A percentile compares a stretch with the other conserved stretches of the same genome.
Evolutionary conservation across 2,797 vertebrate species (phyloP).

Genomic region (Myotis daubentonii): DNA sequence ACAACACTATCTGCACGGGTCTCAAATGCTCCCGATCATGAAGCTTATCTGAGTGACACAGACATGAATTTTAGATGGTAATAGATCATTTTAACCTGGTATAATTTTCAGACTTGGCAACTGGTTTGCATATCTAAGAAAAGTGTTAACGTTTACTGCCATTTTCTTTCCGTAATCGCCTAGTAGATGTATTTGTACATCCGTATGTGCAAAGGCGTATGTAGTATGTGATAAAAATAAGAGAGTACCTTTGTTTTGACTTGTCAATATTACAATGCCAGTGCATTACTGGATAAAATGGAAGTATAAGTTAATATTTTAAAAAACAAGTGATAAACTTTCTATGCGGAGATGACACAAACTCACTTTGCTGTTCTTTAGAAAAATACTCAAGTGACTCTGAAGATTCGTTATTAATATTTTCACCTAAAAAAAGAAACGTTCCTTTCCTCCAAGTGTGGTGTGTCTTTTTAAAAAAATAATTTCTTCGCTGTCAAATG

Average conservation of each 20-base stretch:
- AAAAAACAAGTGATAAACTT: background rate
- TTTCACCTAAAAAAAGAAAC: background rate
- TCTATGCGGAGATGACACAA: background rate
- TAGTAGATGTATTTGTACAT: background rate
- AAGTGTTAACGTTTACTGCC: background rate
- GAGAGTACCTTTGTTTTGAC: background rate
- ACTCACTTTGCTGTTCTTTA: conserved; percentile 18
- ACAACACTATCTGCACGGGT: background rate
- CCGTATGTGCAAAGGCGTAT: background rate
- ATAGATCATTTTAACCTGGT: background rate
- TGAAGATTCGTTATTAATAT: background rate
- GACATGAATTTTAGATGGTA: background rate
- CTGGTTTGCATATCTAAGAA: background rate
- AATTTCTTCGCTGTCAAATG: conserved; percentile 55
- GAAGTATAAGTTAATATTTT: background rate
- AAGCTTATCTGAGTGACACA: background rate
- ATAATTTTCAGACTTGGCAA: background rate
- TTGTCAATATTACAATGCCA: background rate
- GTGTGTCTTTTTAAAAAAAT: background rate
- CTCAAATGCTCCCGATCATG: background rate
- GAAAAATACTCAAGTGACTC: conserved; percentile 43
- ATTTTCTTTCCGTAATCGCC: background rate
- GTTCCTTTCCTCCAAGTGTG: background rate
- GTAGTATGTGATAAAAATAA: background rate
- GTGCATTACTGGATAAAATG: background rate